Percentiles rank a stretch among this genome's conserved stretches.
Evolutionary conservation across 2,888 invertebrate genomes (phyloP).

Genomic region (Macaria liturata): DNA sequence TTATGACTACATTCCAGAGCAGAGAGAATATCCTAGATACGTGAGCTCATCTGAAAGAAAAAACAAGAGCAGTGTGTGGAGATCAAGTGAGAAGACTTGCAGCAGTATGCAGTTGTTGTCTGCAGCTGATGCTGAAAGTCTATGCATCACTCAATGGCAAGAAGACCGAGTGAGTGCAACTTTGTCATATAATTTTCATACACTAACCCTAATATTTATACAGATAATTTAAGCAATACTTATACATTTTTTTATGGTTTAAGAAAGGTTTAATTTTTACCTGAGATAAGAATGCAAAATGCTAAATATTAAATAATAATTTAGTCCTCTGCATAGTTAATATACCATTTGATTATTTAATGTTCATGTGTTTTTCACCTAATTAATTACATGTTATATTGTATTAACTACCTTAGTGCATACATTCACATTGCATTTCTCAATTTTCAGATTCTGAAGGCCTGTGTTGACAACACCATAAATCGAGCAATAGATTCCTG

Average conservation of each 20-base stretch:
- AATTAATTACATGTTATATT: too few relatives aligned
- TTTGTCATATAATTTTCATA: neutral
- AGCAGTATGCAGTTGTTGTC: constrained; percentile 39
- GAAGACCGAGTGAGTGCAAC: constrained; percentile 79
- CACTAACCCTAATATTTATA: neutral
- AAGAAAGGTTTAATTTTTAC: too few relatives aligned
- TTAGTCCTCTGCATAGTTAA: constrained; percentile 4
- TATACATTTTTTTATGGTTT: too few relatives aligned
- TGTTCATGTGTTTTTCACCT: too few relatives aligned
- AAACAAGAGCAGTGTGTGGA: constrained; percentile 16
- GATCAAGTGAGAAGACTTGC: neutral
- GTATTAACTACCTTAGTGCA: too few relatives aligned
- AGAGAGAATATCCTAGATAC: constrained; percentile 61
- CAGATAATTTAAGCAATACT: neutral
- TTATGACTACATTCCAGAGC: constrained; percentile 50
- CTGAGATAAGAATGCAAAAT: too few relatives aligned
- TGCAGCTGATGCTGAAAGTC: constrained; percentile 60
- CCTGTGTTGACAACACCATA: constrained; percentile 87
- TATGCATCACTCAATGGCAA: constrained; percentile 84
- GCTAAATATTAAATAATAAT: neutral
- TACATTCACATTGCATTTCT: too few relatives aligned
- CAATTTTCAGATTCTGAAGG: constrained; percentile 80
- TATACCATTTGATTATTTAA: too few relatives aligned
- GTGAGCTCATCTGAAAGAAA: constrained; percentile 52
- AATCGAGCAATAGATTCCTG: constrained; percentile 86